These are phyloP conservation scores for Protobothrops mucrosquamatus DNA, from an alignment of 2,113 vertebrate genomes.

Conservation along the genomic window DNA sequence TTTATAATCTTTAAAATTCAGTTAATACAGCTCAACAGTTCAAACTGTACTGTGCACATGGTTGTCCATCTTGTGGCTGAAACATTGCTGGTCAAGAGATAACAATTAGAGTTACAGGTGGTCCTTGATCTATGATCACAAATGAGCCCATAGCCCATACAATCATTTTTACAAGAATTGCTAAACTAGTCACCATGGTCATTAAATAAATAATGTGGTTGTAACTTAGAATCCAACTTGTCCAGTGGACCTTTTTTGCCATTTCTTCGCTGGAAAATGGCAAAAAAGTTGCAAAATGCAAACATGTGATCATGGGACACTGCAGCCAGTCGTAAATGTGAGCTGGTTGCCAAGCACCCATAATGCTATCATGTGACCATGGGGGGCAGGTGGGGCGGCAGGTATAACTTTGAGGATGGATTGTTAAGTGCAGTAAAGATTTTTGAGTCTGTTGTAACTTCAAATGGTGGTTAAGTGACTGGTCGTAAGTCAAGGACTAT, in stretches of 20 bases:
- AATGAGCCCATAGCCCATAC: background rate
- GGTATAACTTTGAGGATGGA: background rate
- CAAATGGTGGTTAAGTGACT: background rate
- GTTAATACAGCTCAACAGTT: background rate
- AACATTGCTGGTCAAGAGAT: background rate
- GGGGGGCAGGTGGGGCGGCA: background rate
- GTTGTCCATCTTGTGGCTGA: background rate
- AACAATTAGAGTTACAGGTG: background rate
- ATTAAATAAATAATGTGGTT: background rate
- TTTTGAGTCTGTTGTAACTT: background rate
- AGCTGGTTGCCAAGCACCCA: background rate
- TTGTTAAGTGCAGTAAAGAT: background rate
- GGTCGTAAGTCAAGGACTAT: background rate
- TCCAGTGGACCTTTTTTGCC: background rate
- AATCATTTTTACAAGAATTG: background rate
- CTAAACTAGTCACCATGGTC: background rate
- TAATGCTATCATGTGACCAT: background rate
- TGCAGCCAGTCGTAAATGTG: background rate
- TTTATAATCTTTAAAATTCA: background rate
- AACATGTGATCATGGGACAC: background rate
- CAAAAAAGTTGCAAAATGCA: background rate
- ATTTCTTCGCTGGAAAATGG: background rate
- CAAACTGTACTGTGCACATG: background rate
- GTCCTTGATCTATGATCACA: background rate
- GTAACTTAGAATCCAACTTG: background rate